phyloP scores from a whole-genome alignment of 2,888 invertebrate species.

The Tetranychus truncatus region DNA sequence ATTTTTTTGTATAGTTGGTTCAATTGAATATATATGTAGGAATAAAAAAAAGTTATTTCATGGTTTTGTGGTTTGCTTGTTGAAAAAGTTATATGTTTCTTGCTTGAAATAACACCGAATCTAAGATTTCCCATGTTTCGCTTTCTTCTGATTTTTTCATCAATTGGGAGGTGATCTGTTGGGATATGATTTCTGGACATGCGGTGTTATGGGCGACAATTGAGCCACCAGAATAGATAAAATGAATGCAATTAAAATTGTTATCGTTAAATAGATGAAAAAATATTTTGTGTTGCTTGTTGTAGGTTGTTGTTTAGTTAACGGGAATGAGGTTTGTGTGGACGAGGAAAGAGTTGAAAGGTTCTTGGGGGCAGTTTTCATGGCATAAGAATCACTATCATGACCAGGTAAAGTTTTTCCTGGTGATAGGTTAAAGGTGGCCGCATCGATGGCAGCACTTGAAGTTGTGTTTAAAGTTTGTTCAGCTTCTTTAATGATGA shows the following conservation, averaged over 20 bases:
- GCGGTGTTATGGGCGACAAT: slow-evolving; percentile 15
- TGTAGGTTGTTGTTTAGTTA: neutral
- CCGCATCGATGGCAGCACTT: neutral
- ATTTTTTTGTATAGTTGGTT: neutral
- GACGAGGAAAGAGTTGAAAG: neutral
- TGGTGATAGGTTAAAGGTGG: too few species aligned
- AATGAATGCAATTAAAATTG: slow-evolving; percentile 13
- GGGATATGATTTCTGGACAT: slow-evolving; percentile 19
- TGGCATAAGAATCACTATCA: neutral
- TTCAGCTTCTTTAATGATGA: neutral
- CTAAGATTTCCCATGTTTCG: too few species aligned
- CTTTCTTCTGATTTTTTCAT: neutral
- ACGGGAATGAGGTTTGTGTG: neutral
- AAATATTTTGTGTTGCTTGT: slow-evolving; percentile 11
- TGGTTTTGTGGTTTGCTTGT: neutral
- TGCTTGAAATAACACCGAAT: too few species aligned
- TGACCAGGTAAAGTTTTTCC: too few species aligned
- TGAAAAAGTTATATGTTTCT: neutral
- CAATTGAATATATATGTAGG: neutral
- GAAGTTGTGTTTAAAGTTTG: neutral
- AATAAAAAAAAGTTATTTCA: neutral
- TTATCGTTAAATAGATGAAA: slow-evolving; percentile 17
- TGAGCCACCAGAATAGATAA: slow-evolving; percentile 16
- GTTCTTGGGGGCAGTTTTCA: neutral
- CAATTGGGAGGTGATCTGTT: slow-evolving; percentile 18